Conservation (phyloP, 1,140 invertebrate species). For the Chlorops oryzae region DNA sequence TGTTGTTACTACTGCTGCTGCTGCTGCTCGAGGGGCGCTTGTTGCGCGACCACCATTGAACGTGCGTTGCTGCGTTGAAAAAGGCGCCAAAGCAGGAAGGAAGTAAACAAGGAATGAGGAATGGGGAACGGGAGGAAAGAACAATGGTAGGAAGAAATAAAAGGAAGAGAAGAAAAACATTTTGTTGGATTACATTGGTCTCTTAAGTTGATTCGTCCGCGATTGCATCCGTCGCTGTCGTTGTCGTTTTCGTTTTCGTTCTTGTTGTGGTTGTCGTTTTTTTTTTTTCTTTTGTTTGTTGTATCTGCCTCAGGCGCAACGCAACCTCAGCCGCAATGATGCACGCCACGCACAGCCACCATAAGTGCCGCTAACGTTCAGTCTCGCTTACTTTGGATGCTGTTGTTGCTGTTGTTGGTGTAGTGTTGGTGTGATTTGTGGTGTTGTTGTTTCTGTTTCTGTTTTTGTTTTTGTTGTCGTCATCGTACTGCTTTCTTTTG, state of each 20-base stretch:
- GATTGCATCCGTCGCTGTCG: no score
- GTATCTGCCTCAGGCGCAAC: no score
- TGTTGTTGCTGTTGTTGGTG: conserved; percentile 1
- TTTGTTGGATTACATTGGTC: no score
- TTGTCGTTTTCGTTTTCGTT: no score
- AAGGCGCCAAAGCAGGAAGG: no score
- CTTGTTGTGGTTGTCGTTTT: no score
- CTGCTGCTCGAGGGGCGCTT: conserved; percentile 41
- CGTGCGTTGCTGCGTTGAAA: conserved; percentile 34
- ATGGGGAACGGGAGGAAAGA: conserved; percentile 2
- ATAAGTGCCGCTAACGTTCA: conserved; percentile 13
- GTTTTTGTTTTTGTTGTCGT: neutral
- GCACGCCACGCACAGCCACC: conserved; percentile 14
- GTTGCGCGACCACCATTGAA: conserved; percentile 46
- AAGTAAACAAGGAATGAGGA: neutral
- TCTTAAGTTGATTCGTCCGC: no score
- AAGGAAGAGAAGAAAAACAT: no score
- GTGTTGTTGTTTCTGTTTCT: neutral
- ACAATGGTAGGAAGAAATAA: no score
- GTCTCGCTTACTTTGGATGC: conserved; percentile 1
- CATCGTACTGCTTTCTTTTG: neutral
- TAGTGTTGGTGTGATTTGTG: neutral
- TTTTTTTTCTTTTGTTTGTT: no score
- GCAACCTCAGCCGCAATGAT: no score
- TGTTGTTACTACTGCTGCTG: conserved; percentile 31